Conservation (phyloP, 1,140 invertebrate species). For the Neodiprion virginianus region DNA sequence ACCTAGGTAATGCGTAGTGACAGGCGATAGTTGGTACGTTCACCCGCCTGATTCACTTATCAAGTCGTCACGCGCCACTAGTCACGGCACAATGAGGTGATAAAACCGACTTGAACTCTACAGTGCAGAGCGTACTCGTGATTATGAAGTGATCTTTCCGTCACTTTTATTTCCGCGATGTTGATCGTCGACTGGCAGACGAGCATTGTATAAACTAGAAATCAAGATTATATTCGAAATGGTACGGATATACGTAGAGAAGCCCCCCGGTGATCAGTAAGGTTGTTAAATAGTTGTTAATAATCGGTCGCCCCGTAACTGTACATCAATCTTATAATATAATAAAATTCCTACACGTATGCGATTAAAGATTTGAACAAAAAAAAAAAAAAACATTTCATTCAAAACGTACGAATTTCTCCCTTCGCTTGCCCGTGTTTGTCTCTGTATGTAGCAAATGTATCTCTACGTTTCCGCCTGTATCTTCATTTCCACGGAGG, state of each 20-base stretch:
- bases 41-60: neutral
- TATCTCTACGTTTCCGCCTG: neutral
- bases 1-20: neutral
- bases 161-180: too few species aligned
- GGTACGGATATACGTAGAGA: too few species aligned
- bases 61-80: neutral
- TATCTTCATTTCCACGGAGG: neutral
- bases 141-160: neutral
- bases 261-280: too few species aligned
- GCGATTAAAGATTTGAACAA: neutral
- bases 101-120: neutral
- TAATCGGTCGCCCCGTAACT: too few species aligned
- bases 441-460: neutral
- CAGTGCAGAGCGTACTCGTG: too few species aligned
- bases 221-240: too few species aligned
- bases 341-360: too few species aligned
- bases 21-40: neutral
- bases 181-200: too few species aligned
- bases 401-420: neutral
- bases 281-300: too few species aligned
- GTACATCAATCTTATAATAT: too few species aligned
- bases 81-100: neutral
- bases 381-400: neutral
- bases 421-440: neutral
- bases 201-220: too few species aligned